Conservation (phyloP, 2,888 invertebrate genomes). For the Alsophila aescularia region DNA sequence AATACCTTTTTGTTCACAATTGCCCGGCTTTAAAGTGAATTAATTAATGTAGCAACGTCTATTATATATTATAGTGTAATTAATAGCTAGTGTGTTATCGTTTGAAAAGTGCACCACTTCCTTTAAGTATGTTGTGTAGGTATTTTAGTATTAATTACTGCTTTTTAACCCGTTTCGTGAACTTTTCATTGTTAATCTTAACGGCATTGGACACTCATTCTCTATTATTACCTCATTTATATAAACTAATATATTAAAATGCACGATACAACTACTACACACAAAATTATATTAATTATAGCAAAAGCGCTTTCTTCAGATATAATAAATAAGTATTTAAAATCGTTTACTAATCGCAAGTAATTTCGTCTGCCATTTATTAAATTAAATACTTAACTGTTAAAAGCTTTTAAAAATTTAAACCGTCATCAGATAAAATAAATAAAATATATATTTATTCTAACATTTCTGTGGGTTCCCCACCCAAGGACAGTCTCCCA, state of each 20-base stretch:
- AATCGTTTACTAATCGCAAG: background rate
- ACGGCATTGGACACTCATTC: background rate
- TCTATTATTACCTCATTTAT: background rate
- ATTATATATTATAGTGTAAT: constrained; percentile 17
- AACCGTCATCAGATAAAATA: too few relatives aligned
- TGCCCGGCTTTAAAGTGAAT: constrained; percentile 19
- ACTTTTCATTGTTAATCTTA: background rate
- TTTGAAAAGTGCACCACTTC: constrained; percentile 17
- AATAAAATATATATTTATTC: too few relatives aligned
- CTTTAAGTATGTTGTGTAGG: constrained; percentile 11
- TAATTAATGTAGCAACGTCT: constrained; percentile 15
- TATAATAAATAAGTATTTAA: background rate
- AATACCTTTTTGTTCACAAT: constrained; percentile 49
- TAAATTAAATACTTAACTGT: background rate
- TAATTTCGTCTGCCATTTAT: background rate
- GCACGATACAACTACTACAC: background rate
- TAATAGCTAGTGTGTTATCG: constrained; percentile 16
- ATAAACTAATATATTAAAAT: background rate
- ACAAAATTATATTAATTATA: background rate
- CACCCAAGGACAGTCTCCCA: too few relatives aligned
- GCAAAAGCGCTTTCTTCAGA: background rate
- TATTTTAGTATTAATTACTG: background rate
- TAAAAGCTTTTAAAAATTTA: too few relatives aligned
- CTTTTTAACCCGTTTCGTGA: background rate
- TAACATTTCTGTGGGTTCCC: too few relatives aligned